A percentile compares a stretch with the other conserved stretches of the same genome.
Evolutionary conservation across 1,140 invertebrate species (phyloP).

Genomic region (Mercenaria mercenaria): DNA sequence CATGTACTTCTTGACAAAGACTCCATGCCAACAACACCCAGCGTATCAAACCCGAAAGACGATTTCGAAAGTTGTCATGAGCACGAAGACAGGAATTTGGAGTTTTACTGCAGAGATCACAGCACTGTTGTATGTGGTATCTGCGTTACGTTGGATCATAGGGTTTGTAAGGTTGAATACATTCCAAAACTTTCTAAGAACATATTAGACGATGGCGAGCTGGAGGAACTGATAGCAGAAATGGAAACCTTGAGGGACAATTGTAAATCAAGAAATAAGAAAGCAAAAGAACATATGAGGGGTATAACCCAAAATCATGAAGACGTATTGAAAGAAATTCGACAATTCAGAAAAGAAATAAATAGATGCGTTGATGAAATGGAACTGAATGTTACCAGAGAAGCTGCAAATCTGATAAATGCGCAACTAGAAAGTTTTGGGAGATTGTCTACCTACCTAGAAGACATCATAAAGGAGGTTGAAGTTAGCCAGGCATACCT

Average conservation of each 20-base stretch:
- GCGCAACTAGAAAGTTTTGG: not conserved
- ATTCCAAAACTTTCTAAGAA: not conserved
- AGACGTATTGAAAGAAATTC: not conserved
- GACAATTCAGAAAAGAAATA: not conserved
- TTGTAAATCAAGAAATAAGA: not conserved
- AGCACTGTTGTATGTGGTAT: not conserved
- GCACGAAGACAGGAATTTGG: not conserved
- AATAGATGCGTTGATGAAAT: not conserved
- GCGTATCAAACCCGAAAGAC: not conserved
- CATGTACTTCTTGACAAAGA: not conserved
- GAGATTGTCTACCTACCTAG: not conserved
- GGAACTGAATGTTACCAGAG: not conserved
- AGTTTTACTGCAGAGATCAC: constrained; percentile 1
- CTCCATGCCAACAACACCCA: not conserved
- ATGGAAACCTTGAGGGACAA: not conserved
- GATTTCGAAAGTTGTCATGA: not conserved
- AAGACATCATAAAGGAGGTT: not conserved
- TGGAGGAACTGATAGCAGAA: not conserved
- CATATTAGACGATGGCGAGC: not conserved
- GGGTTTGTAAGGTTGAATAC: not conserved
- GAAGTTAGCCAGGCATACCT: not conserved
- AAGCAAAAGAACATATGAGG: not conserved
- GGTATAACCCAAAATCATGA: not conserved
- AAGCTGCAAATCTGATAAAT: not conserved
- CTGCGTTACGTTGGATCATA: not conserved